These are phyloP conservation scores for Yponomeuta evonymella DNA, from an alignment of 2,888 invertebrate genomes.

Conservation along the genomic window DNA sequence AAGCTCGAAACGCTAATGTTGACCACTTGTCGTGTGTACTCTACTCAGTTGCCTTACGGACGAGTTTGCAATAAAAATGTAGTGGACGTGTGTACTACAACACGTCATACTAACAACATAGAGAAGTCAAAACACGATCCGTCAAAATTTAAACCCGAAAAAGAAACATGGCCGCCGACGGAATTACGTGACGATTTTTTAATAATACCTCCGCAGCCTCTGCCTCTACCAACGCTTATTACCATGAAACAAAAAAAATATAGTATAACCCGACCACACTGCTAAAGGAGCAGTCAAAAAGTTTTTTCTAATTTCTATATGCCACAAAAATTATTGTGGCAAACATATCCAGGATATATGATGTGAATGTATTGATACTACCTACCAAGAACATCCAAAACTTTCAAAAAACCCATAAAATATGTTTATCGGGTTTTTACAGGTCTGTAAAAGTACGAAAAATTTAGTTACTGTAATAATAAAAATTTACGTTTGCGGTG, in stretches of 20 bases:
- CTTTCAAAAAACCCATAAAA: no score
- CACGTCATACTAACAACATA: conserved; percentile 1
- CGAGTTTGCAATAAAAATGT: background rate
- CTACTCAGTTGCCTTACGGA: no score
- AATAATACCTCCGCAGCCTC: conserved; percentile 57
- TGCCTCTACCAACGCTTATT: conserved; percentile 20
- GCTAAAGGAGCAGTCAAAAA: background rate
- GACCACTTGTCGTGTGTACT: no score
- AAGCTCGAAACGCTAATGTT: no score
- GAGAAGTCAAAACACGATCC: conserved; percentile 55
- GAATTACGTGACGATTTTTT: conserved; percentile 66
- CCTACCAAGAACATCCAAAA: no score
- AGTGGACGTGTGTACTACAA: background rate
- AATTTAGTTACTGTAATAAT: no score
- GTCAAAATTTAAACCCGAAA: conserved; percentile 35
- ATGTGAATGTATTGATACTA: no score
- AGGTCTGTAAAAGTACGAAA: no score
- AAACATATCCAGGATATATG: no score
- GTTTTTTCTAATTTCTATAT: background rate
- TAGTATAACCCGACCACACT: conserved; percentile 23
- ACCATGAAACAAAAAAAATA: conserved; percentile 37
- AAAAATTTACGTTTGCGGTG: no score
- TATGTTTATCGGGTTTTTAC: no score
- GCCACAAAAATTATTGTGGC: no score
- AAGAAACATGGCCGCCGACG: conserved; percentile 15